A percentile compares a stretch with the other conserved stretches of the same genome.
Conservation (phyloP, 2,113 vertebrate species). For the Gymnogyps californianus region DNA sequence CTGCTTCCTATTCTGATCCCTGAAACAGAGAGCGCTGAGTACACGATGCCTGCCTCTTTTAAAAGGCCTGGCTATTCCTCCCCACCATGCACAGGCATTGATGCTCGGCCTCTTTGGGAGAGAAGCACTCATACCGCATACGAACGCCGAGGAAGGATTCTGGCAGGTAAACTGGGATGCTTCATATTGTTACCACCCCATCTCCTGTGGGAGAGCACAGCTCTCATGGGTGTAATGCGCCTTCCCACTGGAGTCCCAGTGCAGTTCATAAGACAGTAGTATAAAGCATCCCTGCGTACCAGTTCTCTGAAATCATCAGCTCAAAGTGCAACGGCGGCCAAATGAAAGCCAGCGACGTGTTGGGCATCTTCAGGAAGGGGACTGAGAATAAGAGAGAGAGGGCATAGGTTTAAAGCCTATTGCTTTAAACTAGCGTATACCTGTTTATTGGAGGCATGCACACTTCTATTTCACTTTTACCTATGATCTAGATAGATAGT, state of each 20-base stretch:
- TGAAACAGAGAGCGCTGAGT: not conserved
- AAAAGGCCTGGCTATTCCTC: not conserved
- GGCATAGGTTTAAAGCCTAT: not conserved
- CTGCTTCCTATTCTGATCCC: not conserved
- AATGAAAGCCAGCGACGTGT: not conserved
- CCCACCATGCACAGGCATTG: not conserved
- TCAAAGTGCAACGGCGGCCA: not conserved
- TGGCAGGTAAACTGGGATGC: not conserved
- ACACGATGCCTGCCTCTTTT: not conserved
- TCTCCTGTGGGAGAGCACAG: not conserved
- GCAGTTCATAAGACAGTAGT: not conserved
- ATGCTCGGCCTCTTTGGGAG: not conserved
- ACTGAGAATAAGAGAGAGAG: not conserved
- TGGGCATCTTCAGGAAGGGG: not conserved
- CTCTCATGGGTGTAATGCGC: fast-evolving
- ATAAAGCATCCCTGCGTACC: not conserved
- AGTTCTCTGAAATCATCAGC: not conserved
- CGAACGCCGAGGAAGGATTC: not conserved
- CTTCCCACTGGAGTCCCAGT: not conserved
- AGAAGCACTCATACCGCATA: not conserved
- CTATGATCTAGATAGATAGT: not conserved
- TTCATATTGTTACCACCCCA: not conserved
- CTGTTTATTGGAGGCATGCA: not conserved
- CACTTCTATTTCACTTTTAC: not conserved
- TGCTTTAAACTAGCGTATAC: not conserved